Evolutionary conservation across 2,888 invertebrate species (phyloP).

Genomic region (Eugnorisma glareosa): DNA sequence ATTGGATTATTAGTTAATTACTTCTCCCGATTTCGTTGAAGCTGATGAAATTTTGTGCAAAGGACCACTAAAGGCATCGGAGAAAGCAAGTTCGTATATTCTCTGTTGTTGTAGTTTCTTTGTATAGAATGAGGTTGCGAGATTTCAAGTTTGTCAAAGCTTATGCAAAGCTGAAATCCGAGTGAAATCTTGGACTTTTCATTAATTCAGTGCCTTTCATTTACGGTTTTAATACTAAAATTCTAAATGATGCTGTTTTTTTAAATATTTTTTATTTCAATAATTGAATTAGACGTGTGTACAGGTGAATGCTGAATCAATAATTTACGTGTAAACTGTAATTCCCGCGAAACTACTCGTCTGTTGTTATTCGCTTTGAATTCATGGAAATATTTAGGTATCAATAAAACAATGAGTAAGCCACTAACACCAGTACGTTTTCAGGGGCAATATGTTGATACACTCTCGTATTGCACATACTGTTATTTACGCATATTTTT

Average conservation of each 20-base stretch:
- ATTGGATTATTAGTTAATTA: conserved; percentile 27
- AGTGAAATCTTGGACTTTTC: conserved; percentile 22
- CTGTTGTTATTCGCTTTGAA: conserved; percentile 39
- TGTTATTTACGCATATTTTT: conserved; percentile 69
- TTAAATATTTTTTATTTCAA: background rate
- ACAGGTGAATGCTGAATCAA: conserved; percentile 22
- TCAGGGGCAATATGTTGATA: conserved; percentile 69
- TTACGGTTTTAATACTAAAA: conserved; percentile 8
- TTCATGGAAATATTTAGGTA: conserved; percentile 52
- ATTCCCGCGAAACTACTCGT: conserved; percentile 38
- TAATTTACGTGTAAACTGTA: conserved; percentile 15
- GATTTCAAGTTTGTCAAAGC: conserved; percentile 51
- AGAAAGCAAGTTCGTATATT: conserved; percentile 29
- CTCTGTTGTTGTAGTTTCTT: conserved; percentile 28
- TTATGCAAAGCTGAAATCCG: conserved; percentile 39
- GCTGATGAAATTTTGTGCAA: conserved; percentile 53
- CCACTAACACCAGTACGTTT: conserved; percentile 56
- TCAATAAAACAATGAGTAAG: conserved; percentile 70
- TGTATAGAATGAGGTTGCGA: conserved; percentile 41
- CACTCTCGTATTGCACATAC: conserved; percentile 57
- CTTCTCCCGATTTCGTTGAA: conserved; percentile 2
- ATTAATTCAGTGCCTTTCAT: conserved; percentile 20
- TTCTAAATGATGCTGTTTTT: background rate
- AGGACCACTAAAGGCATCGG: conserved; percentile 15
- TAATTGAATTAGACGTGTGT: conserved; percentile 4